A percentile compares a stretch with the other conserved stretches of the same genome.
These are phyloP conservation scores for Arrhamphus sclerolepis DNA, from an alignment of 2,797 vertebrate species.

Conservation along the genomic window DNA sequence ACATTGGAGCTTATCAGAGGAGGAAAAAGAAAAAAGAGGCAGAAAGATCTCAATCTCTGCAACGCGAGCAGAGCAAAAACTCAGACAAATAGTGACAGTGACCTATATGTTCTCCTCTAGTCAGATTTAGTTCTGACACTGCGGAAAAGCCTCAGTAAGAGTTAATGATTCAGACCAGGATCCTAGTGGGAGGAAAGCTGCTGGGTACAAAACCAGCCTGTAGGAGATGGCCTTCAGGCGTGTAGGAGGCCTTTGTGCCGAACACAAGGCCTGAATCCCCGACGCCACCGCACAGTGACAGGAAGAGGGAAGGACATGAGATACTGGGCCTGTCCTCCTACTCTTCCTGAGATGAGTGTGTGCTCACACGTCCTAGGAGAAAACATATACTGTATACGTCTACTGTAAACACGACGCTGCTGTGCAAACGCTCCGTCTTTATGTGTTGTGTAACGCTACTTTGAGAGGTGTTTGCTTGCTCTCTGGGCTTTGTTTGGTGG, in stretches of 20 bases:
- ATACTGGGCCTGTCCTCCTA: slow-evolving; percentile 69
- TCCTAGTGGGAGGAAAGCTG: slow-evolving; percentile 65
- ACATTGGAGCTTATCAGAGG: neutral
- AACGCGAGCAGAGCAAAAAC: slow-evolving; percentile 19
- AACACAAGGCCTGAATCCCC: slow-evolving; percentile 59
- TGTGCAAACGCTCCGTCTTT: slow-evolving; percentile 31
- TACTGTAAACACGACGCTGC: slow-evolving; percentile 57
- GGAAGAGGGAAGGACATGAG: slow-evolving; percentile 54
- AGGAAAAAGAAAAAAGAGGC: slow-evolving; percentile 16
- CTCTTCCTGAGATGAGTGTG: slow-evolving; percentile 64
- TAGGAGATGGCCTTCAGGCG: slow-evolving; percentile 60
- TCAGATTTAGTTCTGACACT: slow-evolving; percentile 41
- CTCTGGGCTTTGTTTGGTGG: slow-evolving; percentile 40
- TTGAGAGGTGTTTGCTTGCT: slow-evolving; percentile 49
- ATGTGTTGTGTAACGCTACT: slow-evolving; percentile 58
- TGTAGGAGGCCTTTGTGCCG: slow-evolving; percentile 71
- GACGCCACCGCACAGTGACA: slow-evolving; percentile 65
- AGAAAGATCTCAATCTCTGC: slow-evolving; percentile 27
- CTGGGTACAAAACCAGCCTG: slow-evolving; percentile 49
- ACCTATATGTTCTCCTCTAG: slow-evolving; percentile 38
- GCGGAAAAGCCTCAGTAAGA: slow-evolving; percentile 43
- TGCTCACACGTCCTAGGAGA: slow-evolving; percentile 17
- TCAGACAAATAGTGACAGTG: slow-evolving; percentile 29
- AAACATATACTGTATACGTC: slow-evolving; percentile 30
- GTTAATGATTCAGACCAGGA: slow-evolving; percentile 57